phyloP scores from a whole-genome alignment of 2,113 vertebrate genomes.

The Copsychus sechellarum region DNA sequence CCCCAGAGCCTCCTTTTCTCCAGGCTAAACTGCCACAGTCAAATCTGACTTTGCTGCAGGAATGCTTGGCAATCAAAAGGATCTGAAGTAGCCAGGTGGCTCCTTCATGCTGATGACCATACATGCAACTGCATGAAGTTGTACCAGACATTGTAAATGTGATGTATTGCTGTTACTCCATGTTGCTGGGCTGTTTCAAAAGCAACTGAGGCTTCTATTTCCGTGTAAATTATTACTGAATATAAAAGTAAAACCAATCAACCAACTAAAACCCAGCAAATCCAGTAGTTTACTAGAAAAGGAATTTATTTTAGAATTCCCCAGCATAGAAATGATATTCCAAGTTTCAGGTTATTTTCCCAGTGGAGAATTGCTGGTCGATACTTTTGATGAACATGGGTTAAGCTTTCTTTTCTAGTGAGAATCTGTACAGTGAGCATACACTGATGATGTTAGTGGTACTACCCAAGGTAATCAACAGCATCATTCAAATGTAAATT shows the following conservation, averaged over 20 bases:
- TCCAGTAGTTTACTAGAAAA: neutral
- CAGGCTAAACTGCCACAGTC: neutral
- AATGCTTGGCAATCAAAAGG: neutral
- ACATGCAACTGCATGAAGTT: neutral
- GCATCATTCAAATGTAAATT: slow-evolving; percentile 39
- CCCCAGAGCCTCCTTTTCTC: neutral
- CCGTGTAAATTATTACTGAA: neutral
- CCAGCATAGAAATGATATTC: neutral
- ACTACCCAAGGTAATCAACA: slow-evolving; percentile 8
- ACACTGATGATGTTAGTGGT: neutral
- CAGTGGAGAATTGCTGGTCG: neutral
- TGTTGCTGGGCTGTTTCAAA: neutral
- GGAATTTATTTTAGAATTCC: neutral
- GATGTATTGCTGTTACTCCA: neutral
- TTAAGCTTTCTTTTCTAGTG: neutral
- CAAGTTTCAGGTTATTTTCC: neutral
- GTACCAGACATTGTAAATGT: neutral
- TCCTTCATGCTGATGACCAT: neutral
- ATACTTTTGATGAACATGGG: neutral
- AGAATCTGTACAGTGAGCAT: neutral
- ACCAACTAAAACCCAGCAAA: neutral
- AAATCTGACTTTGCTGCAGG: neutral
- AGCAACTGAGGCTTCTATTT: neutral
- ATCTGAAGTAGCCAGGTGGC: neutral
- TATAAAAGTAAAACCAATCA: neutral